Percentiles rank a stretch among this genome's conserved stretches.
Conservation (phyloP, 2,113 vertebrate genomes). For the Oncorhynchus nerka region DNA sequence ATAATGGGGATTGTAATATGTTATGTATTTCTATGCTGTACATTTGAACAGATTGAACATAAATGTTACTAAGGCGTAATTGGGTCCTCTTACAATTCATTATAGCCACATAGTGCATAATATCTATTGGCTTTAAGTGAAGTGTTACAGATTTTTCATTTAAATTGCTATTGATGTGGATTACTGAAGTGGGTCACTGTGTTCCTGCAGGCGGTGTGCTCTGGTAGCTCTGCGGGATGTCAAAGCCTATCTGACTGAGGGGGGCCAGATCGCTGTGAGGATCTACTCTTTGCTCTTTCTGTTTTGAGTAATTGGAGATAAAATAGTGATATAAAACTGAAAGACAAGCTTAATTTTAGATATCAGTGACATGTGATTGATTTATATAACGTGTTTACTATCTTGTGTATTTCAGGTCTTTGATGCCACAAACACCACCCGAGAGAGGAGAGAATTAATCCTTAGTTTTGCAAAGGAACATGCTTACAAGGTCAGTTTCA, state of each 20-base stretch:
- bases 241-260: slow-evolving; percentile 84
- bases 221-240: slow-evolving; percentile 91
- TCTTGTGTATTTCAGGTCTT: slow-evolving; percentile 63
- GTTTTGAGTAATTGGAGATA: neutral
- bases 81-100: no score
- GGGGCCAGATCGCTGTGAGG: slow-evolving; percentile 93
- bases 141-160: neutral
- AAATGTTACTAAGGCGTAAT: no score
- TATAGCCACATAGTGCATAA: no score
- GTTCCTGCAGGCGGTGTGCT: slow-evolving; percentile 82
- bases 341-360: neutral
- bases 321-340: neutral
- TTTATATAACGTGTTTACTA: neutral
- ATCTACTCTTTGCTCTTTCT: neutral
- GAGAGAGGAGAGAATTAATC: slow-evolving; percentile 74
- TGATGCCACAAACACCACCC: slow-evolving; percentile 78
- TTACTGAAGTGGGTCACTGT: neutral
- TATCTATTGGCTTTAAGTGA: no score
- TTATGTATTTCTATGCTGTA: no score
- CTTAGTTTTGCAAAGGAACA: slow-evolving; percentile 65
- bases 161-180: neutral
- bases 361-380: no score
- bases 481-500: slow-evolving; percentile 66
- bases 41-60: no score
- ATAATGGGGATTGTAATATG: no score